Evolutionary conservation across 2,113 vertebrate genomes (phyloP), one percentile per base, ranked within the genome.

Genomic region (Oryzias woworae): DNA sequence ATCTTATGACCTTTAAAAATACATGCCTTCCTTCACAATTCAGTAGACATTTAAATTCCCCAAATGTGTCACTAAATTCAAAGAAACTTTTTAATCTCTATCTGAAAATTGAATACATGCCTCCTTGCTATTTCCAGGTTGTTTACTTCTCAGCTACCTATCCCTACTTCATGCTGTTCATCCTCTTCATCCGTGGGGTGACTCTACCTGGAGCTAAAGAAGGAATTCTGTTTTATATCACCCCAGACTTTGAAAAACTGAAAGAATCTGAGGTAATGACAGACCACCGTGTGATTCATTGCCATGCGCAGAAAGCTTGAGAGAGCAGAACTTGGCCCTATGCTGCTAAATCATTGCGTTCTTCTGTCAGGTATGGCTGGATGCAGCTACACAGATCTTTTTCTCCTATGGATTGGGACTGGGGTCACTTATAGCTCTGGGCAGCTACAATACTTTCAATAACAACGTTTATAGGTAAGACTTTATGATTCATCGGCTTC

Each of bases 121-220:
- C 5, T 17, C 63, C 45, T 82, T 22, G 14, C 69, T 77, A 72
- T 78, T 83, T 69, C 15, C 82, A 99, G 97, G 97, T 99, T 22
- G 97, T 99, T 52, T 99, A 99, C 90, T 99, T 99, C 93, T 98
- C 97, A 0, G 96, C 97, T 69, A 99, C 96, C 0, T 99, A 98
- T 31, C 97, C 97, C 23, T 99, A 99, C 81, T 85, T 99, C 88
- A 98, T 99, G 97, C 89, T 99, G 78, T 91, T 98, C 68, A 98
- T 98, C 81, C 92, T 99, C 82, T 99, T 99, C 91, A 94, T 95
- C 88, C 96, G 97, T 26, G 97, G 97, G 62, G 95, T 99, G 71
- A 98, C 96, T 12, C 92, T 99, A 71, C 97, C 97, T 1, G 97
- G 97, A 74, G 97, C 97, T 62, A 89, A 42, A 61, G 96, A 98